phyloP scores from a whole-genome alignment of 2,888 invertebrate species.

The Noctua janthina region DNA sequence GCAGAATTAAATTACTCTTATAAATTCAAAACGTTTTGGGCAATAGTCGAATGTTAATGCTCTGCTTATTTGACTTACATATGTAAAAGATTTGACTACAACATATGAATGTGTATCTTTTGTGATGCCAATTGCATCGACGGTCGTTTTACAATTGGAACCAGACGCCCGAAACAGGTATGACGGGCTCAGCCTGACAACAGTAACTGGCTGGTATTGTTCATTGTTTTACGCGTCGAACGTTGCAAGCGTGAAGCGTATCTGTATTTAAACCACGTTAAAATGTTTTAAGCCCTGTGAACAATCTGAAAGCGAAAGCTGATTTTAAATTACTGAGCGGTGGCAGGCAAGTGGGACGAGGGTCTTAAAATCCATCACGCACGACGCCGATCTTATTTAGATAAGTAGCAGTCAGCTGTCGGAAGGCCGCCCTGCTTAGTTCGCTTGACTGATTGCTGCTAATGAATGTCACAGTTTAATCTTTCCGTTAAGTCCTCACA shows the following conservation, averaged over 20 bases:
- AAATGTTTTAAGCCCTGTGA: slow-evolving; percentile 60
- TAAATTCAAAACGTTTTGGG: slow-evolving; percentile 70
- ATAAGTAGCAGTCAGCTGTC: slow-evolving; percentile 85
- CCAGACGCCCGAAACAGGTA: slow-evolving; percentile 36
- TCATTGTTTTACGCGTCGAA: slow-evolving; percentile 58
- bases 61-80: slow-evolving; percentile 45
- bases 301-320: slow-evolving; percentile 59
- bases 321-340: slow-evolving; percentile 67
- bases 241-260: slow-evolving; percentile 45
- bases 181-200: slow-evolving; percentile 23
- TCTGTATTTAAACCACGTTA: slow-evolving; percentile 63
- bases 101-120: slow-evolving; percentile 8
- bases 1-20: slow-evolving; percentile 77
- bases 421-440: slow-evolving; percentile 86
- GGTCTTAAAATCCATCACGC: slow-evolving; percentile 88
- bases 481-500: slow-evolving; percentile 72
- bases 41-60: slow-evolving; percentile 65
- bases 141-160: slow-evolving; percentile 22
- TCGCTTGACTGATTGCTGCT: slow-evolving; percentile 87
- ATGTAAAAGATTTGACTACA: slow-evolving; percentile 43
- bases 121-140: slow-evolving; percentile 21
- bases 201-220: slow-evolving; percentile 33
- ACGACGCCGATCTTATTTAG: slow-evolving; percentile 88
- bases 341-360: slow-evolving; percentile 74
- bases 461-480: slow-evolving; percentile 87